A percentile compares a stretch with the other conserved stretches of the same genome.
phyloP scores from a whole-genome alignment of 2,797 vertebrate genomes.

The Microctenopoma steveboyesi region DNA sequence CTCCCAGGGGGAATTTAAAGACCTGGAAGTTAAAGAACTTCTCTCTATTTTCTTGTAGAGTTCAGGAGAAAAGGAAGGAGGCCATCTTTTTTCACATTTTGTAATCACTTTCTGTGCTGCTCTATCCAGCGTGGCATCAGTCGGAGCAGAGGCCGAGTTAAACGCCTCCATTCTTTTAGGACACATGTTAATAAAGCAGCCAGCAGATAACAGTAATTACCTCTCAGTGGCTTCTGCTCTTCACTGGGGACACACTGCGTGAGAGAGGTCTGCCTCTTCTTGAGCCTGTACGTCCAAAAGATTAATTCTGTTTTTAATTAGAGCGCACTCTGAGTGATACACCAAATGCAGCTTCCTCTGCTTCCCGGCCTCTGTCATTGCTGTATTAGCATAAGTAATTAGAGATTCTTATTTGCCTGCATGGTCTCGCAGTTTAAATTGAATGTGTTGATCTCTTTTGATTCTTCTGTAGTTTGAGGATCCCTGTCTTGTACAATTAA shows the following conservation, averaged over 20 bases:
- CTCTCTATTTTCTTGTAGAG: slow-evolving; percentile 44
- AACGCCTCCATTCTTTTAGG: slow-evolving; percentile 81
- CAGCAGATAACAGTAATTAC: slow-evolving; percentile 86
- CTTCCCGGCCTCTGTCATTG: slow-evolving; percentile 46
- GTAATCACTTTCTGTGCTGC: slow-evolving; percentile 71
- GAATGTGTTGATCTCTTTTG: slow-evolving; percentile 80
- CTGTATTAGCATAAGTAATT: slow-evolving; percentile 84
- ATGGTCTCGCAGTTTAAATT: slow-evolving; percentile 75
- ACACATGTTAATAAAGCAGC: slow-evolving; percentile 85
- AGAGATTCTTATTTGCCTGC: slow-evolving; percentile 77
- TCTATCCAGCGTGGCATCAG: slow-evolving; percentile 77
- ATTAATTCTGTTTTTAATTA: slow-evolving; percentile 86
- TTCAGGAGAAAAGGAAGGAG: slow-evolving; percentile 37
- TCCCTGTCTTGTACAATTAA: slow-evolving; percentile 83
- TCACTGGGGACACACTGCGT: slow-evolving; percentile 56
- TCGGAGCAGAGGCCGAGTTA: slow-evolving; percentile 68
- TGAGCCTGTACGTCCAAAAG: slow-evolving; percentile 67
- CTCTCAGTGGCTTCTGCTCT: slow-evolving; percentile 76
- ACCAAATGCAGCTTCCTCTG: slow-evolving; percentile 54
- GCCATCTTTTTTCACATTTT: slow-evolving; percentile 30
- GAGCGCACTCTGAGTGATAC: slow-evolving; percentile 72
- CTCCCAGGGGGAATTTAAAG: slow-evolving; percentile 47
- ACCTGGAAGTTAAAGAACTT: slow-evolving; percentile 12
- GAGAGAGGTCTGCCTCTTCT: slow-evolving; percentile 71
- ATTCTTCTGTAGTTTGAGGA: slow-evolving; percentile 79